A percentile compares a stretch with the other conserved stretches of the same genome.
These are phyloP conservation scores for Allolobophora icterica DNA, from an alignment of 2,888 invertebrate genomes.

Conservation along the genomic window DNA sequence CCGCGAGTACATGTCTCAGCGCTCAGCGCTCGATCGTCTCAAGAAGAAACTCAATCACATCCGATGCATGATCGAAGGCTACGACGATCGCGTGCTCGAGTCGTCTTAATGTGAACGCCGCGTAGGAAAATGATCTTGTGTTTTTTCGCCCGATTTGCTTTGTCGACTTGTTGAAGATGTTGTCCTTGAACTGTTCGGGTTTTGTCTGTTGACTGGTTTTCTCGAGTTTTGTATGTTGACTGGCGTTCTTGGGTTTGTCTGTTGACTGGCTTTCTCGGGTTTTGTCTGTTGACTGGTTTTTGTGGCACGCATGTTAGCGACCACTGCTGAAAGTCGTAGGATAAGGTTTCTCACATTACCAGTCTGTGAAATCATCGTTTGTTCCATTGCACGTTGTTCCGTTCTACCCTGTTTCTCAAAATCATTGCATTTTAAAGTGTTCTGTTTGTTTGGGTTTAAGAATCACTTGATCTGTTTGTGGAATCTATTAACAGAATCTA, in stretches of 20 bases:
- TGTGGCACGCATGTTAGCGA: neutral
- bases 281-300: too few relatives aligned
- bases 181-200: neutral
- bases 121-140: neutral
- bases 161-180: neutral
- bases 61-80: neutral
- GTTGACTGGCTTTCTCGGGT: neutral
- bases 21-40: neutral
- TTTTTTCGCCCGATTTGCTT: neutral
- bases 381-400: too few relatives aligned
- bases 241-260: neutral
- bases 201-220: neutral
- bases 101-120: neutral
- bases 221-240: too few relatives aligned
- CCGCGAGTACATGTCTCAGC: neutral
- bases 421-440: neutral
- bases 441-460: neutral
- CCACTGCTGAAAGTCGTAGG: neutral
- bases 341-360: neutral
- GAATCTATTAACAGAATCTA: neutral
- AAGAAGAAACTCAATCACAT: slow-evolving; percentile 6
- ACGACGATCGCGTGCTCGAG: neutral
- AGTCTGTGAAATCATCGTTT: neutral
- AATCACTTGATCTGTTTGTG: too few relatives aligned
- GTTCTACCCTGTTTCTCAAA: neutral